Percentiles rank a stretch among this genome's conserved stretches.
Conservation (phyloP, 2,888 invertebrate species). For the Gasteruption jaculator region DNA sequence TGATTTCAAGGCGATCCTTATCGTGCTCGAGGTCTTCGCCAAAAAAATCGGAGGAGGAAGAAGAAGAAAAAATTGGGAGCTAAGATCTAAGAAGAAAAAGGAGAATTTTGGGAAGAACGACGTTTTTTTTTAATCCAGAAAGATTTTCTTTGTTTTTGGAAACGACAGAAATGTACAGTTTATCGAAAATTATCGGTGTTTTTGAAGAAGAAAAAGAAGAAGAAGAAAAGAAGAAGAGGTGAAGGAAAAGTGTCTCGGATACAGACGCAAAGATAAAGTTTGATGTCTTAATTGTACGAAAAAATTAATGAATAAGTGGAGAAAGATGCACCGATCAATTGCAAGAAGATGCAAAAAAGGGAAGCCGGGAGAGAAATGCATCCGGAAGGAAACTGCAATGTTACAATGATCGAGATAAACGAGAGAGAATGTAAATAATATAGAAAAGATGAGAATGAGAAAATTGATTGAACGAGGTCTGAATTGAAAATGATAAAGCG, state of each 20-base stretch:
- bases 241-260: slow-evolving; percentile 19
- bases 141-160: no score
- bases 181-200: no score
- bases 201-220: background rate
- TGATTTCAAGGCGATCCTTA: background rate
- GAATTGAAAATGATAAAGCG: slow-evolving; percentile 19
- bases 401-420: slow-evolving; percentile 2
- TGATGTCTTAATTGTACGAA: background rate
- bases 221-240: background rate
- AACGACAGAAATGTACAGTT: no score
- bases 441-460: slow-evolving; percentile 1
- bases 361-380: slow-evolving; percentile 1
- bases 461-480: slow-evolving; percentile 7
- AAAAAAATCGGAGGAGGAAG: slow-evolving; percentile 1
- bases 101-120: background rate
- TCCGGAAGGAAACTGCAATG: slow-evolving; percentile 4
- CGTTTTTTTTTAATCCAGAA: no score
- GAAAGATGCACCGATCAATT: slow-evolving; percentile 3
- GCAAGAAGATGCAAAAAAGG: slow-evolving; percentile 2
- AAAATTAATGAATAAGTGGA: slow-evolving; percentile 6
- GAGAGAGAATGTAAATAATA: slow-evolving; percentile 12
- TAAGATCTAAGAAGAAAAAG: background rate
- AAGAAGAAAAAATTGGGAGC: background rate
- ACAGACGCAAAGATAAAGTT: no score
- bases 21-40: slow-evolving; percentile 7